Conservation (phyloP, 53 echinoderm and acorn worm species). For the Henricia sp. region DNA sequence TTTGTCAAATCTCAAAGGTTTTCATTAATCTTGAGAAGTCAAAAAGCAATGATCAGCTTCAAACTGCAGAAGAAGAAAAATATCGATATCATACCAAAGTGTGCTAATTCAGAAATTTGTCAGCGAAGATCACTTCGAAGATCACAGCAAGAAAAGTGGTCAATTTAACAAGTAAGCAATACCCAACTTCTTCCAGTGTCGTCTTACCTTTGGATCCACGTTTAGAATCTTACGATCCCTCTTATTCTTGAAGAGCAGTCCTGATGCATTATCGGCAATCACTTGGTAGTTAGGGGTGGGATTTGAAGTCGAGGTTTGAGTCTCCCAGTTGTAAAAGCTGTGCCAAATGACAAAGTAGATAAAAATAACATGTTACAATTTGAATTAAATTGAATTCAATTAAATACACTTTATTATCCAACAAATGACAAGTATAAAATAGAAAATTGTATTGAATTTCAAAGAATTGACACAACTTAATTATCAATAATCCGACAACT, state of each 20-base stretch:
- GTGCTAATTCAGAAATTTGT: no score
- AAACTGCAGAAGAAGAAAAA: no score
- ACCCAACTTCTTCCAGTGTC: neutral
- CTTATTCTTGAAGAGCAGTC: constrained; percentile 96
- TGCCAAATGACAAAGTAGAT: neutral
- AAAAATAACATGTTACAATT: neutral
- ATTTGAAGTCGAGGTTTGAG: constrained; percentile 96
- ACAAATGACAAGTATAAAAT: neutral
- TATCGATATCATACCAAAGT: no score
- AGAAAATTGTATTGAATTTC: neutral
- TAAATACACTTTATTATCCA: neutral
- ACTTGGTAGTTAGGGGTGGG: constrained; percentile 99
- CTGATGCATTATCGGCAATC: constrained; percentile 97
- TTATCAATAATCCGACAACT: no score
- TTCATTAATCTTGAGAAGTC: no score
- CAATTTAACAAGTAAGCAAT: no score
- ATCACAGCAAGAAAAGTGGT: no score
- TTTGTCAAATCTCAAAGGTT: no score
- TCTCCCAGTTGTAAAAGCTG: constrained; percentile 99
- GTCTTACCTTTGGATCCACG: constrained; percentile 88
- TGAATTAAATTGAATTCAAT: neutral
- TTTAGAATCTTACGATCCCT: constrained; percentile 93
- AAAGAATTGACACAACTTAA: no score
- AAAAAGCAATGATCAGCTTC: no score
- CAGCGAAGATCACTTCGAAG: no score